Conservation (phyloP, 2,113 vertebrate species). For the Climacteris rufus region DNA sequence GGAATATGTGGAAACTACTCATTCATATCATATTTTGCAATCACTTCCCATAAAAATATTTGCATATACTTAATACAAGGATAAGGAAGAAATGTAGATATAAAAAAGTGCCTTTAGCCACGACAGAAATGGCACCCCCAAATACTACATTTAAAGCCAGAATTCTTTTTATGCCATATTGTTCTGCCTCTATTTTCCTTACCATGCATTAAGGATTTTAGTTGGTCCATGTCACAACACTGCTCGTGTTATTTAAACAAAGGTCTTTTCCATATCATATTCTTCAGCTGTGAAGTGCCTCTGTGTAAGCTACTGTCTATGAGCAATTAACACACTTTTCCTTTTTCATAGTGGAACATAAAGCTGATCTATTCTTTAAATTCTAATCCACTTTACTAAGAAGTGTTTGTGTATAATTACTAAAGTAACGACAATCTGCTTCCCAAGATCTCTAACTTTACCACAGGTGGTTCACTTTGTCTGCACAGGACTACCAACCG, state of each 20-base stretch:
- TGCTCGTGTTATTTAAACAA: background rate
- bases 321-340: constrained; percentile 39
- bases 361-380: constrained; percentile 35
- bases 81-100: background rate
- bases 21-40: background rate
- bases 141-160: background rate
- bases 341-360: constrained; percentile 17
- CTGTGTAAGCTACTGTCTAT: constrained; percentile 29
- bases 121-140: background rate
- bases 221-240: background rate
- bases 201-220: background rate
- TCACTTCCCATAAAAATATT: background rate
- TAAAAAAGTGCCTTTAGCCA: background rate
- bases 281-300: constrained; percentile 17
- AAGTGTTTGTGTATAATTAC: constrained; percentile 38
- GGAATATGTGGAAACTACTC: background rate
- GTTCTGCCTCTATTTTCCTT: background rate
- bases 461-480: constrained; percentile 41
- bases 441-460: constrained; percentile 37
- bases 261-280: constrained; percentile 38
- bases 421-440: constrained; percentile 47
- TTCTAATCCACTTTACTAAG: constrained; percentile 57
- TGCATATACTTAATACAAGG: background rate
- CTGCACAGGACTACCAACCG: background rate
- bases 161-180: background rate